Percentiles rank a stretch among this genome's conserved stretches.
These are phyloP conservation scores for Pararge aegeria DNA, from an alignment of 1,140 invertebrate genomes.

Conservation along the genomic window DNA sequence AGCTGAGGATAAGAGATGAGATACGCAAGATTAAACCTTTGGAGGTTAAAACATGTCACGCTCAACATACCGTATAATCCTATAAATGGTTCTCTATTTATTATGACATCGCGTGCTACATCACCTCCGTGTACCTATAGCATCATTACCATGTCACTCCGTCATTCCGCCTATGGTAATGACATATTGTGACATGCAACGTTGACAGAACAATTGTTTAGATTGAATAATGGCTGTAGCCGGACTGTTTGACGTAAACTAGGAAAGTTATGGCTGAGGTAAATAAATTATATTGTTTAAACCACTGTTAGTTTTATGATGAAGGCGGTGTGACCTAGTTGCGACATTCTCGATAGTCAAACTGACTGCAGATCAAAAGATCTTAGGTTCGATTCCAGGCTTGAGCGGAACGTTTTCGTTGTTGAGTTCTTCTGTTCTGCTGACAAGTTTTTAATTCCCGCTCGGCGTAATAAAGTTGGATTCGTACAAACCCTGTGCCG, in stretches of 20 bases:
- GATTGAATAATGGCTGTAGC: slow-evolving; percentile 13
- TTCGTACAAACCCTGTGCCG: no score
- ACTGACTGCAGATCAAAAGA: no score
- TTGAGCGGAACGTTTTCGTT: no score
- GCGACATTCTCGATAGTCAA: no score
- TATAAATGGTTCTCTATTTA: background rate
- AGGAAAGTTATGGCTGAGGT: background rate
- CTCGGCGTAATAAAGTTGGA: no score
- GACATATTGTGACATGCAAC: slow-evolving; percentile 16
- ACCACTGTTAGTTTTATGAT: background rate
- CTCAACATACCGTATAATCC: background rate
- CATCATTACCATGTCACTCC: slow-evolving; percentile 17
- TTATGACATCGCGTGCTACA: slow-evolving; percentile 10
- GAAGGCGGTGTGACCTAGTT: no score
- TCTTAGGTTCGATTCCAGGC: no score
- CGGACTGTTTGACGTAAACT: background rate
- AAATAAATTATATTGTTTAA: background rate
- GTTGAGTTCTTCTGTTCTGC: no score
- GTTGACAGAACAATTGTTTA: slow-evolving; percentile 17
- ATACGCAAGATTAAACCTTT: no score
- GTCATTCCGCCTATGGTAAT: slow-evolving; percentile 10
- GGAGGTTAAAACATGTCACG: no score
- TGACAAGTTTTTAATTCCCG: no score
- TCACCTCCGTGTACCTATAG: background rate
- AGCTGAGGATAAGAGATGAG: no score